These are phyloP conservation scores for Ochotona princeps DNA, from an alignment of 2,113 vertebrate species.

Conservation along the genomic window DNA sequence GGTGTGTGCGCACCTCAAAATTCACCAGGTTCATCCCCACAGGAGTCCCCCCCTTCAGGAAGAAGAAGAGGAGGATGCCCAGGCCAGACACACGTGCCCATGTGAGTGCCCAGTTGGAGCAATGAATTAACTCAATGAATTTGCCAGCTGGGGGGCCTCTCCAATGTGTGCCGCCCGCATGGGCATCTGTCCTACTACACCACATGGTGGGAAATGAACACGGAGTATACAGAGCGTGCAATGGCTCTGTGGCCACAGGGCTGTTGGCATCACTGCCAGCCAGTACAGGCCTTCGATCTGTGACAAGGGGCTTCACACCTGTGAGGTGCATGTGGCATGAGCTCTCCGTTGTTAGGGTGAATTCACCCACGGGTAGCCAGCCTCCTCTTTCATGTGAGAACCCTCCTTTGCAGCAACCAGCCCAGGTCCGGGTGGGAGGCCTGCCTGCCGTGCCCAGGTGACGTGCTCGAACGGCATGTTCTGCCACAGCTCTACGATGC, in stretches of 20 bases:
- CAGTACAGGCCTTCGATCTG: fast-evolving
- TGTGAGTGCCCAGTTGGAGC: too few species aligned
- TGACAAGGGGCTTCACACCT: background rate
- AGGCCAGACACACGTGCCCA: fast-evolving
- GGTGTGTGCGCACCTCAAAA: background rate
- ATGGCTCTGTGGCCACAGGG: too few species aligned
- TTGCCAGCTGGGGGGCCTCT: too few species aligned
- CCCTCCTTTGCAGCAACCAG: background rate
- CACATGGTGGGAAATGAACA: too few species aligned
- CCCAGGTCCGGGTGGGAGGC: fast-evolving
- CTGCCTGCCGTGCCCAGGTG: background rate
- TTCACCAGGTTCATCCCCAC: fast-evolving
- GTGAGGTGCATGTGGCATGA: background rate
- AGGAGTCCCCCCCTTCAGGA: background rate
- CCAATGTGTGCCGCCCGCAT: fast-evolving
- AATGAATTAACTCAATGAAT: too few species aligned
- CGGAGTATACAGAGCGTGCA: too few species aligned
- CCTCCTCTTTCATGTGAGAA: background rate
- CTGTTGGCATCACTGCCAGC: background rate
- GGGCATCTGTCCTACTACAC: background rate
- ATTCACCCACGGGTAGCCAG: background rate
- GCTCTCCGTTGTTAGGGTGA: background rate
- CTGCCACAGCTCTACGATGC: background rate
- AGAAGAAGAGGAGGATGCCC: background rate
- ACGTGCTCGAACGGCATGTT: too few species aligned